Evolutionary conservation across 2,113 vertebrate genomes (phyloP).

Genomic region (Toxotes jaculatrix): DNA sequence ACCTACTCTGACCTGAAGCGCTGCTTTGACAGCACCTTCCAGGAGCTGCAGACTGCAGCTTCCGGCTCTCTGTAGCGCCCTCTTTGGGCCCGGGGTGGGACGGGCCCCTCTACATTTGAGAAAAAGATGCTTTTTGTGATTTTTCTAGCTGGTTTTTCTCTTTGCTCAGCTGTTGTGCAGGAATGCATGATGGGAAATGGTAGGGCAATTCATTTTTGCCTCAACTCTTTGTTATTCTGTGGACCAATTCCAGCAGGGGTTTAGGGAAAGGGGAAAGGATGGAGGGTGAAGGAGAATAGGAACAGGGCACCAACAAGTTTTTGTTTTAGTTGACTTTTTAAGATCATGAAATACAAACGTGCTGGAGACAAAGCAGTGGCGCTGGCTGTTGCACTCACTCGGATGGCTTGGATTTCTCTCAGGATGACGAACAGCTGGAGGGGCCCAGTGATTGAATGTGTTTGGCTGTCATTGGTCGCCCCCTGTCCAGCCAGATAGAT

Average conservation of each 20-base stretch:
- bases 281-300: constrained; percentile 38
- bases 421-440: constrained; percentile 79
- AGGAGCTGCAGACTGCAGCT: constrained; percentile 95
- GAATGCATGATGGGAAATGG: constrained; percentile 71
- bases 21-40: constrained; percentile 99
- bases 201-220: constrained; percentile 59
- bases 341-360: constrained; percentile 69
- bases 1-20: constrained; percentile 99
- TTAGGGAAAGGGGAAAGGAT: constrained; percentile 41
- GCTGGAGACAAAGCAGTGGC: constrained; percentile 67
- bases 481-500: constrained; percentile 69
- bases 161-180: constrained; percentile 72
- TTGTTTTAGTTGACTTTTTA: constrained; percentile 77
- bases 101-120: constrained; percentile 61
- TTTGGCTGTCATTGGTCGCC: constrained; percentile 80
- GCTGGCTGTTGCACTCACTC: constrained; percentile 70
- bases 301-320: constrained; percentile 49
- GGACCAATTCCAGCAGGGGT: constrained; percentile 93
- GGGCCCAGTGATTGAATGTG: constrained; percentile 85
- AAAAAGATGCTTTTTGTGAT: constrained; percentile 71
- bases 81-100: constrained; percentile 75
- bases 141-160: constrained; percentile 66
- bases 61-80: constrained; percentile 95
- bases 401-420: constrained; percentile 82
- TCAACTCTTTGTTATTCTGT: constrained; percentile 86